Evolutionary conservation across 2,888 invertebrate species (phyloP).

Genomic region (Bembecia ichneumoniformis): DNA sequence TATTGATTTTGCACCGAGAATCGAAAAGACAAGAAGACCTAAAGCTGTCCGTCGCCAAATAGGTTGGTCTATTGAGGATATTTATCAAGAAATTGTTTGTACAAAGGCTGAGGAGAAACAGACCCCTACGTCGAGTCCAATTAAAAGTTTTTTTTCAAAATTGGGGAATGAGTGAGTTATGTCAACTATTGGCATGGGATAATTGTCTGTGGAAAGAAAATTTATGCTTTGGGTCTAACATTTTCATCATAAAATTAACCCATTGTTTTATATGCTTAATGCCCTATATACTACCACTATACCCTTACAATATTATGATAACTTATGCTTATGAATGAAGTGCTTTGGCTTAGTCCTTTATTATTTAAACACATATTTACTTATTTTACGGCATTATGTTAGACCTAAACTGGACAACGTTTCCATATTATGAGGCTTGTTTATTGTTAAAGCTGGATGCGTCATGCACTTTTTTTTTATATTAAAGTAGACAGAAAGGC

Average conservation of each 20-base stretch:
- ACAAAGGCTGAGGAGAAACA: conserved; percentile 50
- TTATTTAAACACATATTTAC: too few species aligned
- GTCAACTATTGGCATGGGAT: conserved; percentile 52
- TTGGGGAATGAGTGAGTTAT: conserved; percentile 65
- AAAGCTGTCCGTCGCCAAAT: conserved; percentile 58
- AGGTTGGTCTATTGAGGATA: conserved; percentile 66
- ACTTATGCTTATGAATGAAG: too few species aligned
- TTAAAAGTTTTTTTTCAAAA: conserved; percentile 59
- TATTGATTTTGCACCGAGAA: conserved; percentile 51
- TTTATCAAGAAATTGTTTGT: conserved; percentile 66
- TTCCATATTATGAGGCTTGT: too few species aligned
- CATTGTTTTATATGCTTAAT: too few species aligned
- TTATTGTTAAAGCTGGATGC: too few species aligned
- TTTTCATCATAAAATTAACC: not conserved
- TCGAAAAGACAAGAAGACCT: conserved; percentile 50
- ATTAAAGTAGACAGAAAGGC: too few species aligned
- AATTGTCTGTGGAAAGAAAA: conserved; percentile 6
- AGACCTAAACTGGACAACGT: too few species aligned
- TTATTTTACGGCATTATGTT: too few species aligned
- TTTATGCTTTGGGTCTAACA: conserved; percentile 13
- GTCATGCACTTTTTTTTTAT: too few species aligned
- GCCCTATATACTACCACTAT: too few species aligned
- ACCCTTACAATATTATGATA: too few species aligned
- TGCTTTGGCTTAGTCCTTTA: too few species aligned
- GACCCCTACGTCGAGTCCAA: conserved; percentile 54